Conservation (phyloP, 2,113 vertebrate genomes). For the Callospermophilus lateralis region DNA sequence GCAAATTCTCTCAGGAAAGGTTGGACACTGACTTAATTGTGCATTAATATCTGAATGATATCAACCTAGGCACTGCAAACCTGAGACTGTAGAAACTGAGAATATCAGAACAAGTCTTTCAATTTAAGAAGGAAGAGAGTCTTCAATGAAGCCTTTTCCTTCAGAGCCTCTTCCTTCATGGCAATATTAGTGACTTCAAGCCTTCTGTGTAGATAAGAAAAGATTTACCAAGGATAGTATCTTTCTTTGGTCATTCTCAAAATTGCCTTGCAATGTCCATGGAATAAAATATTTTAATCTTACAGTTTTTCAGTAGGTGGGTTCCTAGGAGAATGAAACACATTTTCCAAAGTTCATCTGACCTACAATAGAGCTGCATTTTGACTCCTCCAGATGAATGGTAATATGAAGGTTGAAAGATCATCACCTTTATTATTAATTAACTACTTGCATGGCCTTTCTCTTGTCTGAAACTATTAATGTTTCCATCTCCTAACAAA, state of each 20-base stretch:
- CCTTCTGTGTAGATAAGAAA: not conserved
- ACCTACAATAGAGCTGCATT: not conserved
- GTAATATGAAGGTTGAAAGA: not conserved
- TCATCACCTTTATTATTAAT: not conserved
- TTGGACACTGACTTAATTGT: not conserved
- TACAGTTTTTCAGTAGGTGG: not conserved
- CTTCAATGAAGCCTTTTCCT: not conserved
- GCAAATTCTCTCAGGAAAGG: not conserved
- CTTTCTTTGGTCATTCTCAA: not conserved
- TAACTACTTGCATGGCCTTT: not conserved
- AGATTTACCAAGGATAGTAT: not conserved
- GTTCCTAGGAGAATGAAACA: not conserved
- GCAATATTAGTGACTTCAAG: not conserved
- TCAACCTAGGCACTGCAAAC: not conserved
- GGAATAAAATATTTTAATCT: slow-evolving; percentile 39
- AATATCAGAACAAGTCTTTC: not conserved
- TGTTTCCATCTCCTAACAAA: not conserved
- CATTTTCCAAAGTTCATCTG: not conserved
- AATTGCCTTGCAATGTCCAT: not conserved
- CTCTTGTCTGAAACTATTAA: not conserved
- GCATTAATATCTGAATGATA: not conserved
- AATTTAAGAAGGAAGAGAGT: not conserved
- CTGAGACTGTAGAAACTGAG: not conserved
- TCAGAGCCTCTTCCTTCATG: not conserved
- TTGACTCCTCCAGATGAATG: not conserved